A percentile compares a stretch with the other conserved stretches of the same genome.
Evolutionary conservation across 2,888 invertebrate species (phyloP).

Genomic region (Netelia fuscicornis): DNA sequence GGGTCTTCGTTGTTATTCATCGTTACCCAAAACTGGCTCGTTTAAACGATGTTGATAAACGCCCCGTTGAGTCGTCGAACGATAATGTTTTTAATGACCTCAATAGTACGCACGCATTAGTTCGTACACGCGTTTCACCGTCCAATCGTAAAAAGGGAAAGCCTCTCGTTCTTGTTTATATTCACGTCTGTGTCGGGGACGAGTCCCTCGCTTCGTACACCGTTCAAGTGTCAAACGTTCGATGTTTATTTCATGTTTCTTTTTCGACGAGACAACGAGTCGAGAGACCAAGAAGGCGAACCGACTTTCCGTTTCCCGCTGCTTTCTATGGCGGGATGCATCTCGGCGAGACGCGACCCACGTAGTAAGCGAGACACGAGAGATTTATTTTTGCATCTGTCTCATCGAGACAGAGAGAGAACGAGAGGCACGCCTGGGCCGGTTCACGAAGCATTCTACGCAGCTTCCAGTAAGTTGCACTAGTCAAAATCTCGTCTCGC

Average conservation of each 20-base stretch:
- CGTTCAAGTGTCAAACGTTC: conserved; percentile 13
- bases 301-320: conserved; percentile 55
- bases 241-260: background rate
- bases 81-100: background rate
- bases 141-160: conserved; percentile 33
- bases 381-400: background rate
- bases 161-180: conserved; percentile 7
- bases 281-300: background rate
- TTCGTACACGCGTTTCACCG: background rate
- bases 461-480: background rate
- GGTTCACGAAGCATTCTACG: background rate
- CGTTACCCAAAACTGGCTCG: background rate
- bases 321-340: conserved; percentile 48
- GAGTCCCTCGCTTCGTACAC: background rate
- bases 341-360: conserved; percentile 2
- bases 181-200: background rate
- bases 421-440: background rate
- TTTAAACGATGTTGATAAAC: no score
- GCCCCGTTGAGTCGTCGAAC: background rate
- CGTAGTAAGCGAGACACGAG: background rate
- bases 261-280: background rate
- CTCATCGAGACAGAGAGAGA: background rate
- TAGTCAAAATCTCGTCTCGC: background rate
- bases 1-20: background rate
- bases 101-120: background rate